These are phyloP conservation scores for Drosophila subsilvestris DNA, from an alignment of 2,888 invertebrate species.

Conservation along the genomic window DNA sequence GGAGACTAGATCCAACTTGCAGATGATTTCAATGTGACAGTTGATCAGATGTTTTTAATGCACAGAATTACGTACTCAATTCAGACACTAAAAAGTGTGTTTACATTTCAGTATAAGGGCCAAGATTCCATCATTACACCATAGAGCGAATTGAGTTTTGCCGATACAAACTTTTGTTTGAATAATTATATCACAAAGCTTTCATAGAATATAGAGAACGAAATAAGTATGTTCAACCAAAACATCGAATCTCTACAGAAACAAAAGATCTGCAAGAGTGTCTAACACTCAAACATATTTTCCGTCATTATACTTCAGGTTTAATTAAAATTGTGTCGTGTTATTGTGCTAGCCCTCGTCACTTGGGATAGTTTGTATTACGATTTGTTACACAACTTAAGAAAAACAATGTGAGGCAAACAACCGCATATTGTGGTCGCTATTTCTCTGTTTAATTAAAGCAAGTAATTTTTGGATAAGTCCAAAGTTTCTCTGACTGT, in stretches of 20 bases:
- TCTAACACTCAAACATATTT: too few relatives aligned
- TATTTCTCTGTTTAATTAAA: slow-evolving; percentile 29
- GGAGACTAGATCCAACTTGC: too few relatives aligned
- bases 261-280: too few relatives aligned
- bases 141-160: too few relatives aligned
- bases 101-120: not conserved
- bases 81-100: too few relatives aligned
- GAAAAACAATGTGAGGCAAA: slow-evolving; percentile 8
- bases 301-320: too few relatives aligned
- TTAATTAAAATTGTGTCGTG: not conserved
- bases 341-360: slow-evolving; percentile 37
- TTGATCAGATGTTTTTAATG: not conserved
- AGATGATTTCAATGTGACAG: not conserved
- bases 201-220: too few relatives aligned
- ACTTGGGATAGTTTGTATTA: slow-evolving; percentile 1
- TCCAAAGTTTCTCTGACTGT: slow-evolving; percentile 31
- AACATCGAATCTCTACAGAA: too few relatives aligned
- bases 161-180: too few relatives aligned
- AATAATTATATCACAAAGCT: too few relatives aligned
- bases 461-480: not conserved
- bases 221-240: too few relatives aligned
- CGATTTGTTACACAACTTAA: slow-evolving; percentile 10
- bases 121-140: not conserved
- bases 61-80: not conserved
- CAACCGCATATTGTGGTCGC: slow-evolving; percentile 11